A percentile compares a stretch with the other conserved stretches of the same genome.
Conservation (phyloP, 2,797 vertebrate genomes). For the Avahi laniger region DNA sequence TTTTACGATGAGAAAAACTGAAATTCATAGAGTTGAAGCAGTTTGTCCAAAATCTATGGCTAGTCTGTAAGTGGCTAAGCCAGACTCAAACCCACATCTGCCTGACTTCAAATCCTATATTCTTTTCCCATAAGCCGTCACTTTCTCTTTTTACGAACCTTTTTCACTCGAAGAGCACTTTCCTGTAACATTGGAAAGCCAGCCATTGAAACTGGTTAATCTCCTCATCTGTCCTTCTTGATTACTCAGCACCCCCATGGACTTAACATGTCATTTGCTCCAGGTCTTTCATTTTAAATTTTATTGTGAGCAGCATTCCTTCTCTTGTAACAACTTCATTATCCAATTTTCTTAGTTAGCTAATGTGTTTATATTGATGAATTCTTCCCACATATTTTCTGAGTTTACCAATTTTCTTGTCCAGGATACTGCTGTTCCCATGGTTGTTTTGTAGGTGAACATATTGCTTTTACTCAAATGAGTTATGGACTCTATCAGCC, state of each 20-base stretch:
- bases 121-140: neutral
- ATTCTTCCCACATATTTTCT: conserved; percentile 20
- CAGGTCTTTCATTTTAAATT: neutral
- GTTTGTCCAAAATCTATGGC: neutral
- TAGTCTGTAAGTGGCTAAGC: neutral
- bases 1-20: neutral
- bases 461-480: neutral
- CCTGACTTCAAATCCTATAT: neutral
- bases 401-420: neutral
- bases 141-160: neutral
- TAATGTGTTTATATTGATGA: neutral
- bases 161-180: neutral
- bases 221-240: neutral
- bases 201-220: neutral
- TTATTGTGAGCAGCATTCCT: neutral
- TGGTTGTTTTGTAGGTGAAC: neutral
- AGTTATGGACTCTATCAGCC: neutral
- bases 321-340: conserved; percentile 2
- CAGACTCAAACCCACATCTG: neutral
- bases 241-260: neutral
- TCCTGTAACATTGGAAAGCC: neutral
- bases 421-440: neutral
- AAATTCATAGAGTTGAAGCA: neutral
- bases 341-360: conserved; percentile 1
- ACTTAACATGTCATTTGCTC: neutral